Base-by-base conservation (phyloP, 2,113 vertebrate genomes). In the Psophia crepitans region DNA sequence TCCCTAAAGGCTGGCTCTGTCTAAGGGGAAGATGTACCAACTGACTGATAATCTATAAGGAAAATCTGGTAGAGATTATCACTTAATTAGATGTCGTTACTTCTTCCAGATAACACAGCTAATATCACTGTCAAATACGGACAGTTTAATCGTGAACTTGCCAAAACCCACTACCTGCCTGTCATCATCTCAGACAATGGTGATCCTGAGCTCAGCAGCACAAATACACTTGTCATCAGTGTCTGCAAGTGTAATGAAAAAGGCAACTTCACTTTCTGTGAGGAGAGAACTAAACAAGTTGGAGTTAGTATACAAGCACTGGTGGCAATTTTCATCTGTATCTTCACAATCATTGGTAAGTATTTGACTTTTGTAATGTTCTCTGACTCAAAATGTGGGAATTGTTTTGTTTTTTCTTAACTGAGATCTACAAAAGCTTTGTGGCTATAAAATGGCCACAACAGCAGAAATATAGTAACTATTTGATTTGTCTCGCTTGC, bases 281-380 rank as follows among this genome's bases (percentile, higher is more conserved):
- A 97, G 89, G 97, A 98, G 88, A 61, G 84, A 5, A 93, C 95
- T 5, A 94, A 83, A 46, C 97, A 92, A 91, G 97, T 96, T 3
- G 98, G 98, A 16, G 96, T 99, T 87, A 99, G 98, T n/a, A 96
- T 99, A 84, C 98, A 99, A 33, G 99, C 98, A 0, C 96, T 99
- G 33, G 97, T 99, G 8, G 98, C 99, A 83, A 99, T 99, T 90
- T 98, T 98, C 10, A 75, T 98, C 75, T 98, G 98, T 66, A 99
- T 99, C 77, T 95, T 99, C 86, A 99, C 98, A 74, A 99, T 99
- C 75, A 94, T 99, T 61, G 98, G 99, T 99, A 97, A 96, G 99
- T 96, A 64, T 14, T 39, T 37, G 63, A 17, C 33, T 56, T 84
- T 11, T 33, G 51, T 65, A 35, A 43, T 13, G 19, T 22, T 73